Base-by-base conservation (phyloP, 2,797 vertebrate genomes). In the Myripristis jacobus region DNA sequence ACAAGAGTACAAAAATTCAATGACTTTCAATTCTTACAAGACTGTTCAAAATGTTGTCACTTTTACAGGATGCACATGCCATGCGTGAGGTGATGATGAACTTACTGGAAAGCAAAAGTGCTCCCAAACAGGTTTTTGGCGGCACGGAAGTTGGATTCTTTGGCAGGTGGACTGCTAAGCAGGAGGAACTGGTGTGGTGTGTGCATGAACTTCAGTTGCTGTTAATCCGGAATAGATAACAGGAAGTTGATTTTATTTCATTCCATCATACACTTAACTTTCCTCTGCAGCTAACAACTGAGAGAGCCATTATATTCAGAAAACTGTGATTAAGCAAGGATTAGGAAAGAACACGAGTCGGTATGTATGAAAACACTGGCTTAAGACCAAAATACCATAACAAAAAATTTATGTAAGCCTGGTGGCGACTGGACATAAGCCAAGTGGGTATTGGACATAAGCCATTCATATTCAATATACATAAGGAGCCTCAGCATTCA, bases 191-290 rank as follows among this genome's bases (percentile, higher is more conserved):
- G 96, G 86, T 97, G 96, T 4, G 94, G 95, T 31, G 96, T 96
- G 85, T 96, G 96, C 96, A 97, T 97, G 92, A 97, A 97, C 92
- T 96, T 96, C 46, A 97, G 79, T 93, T 97, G 96, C 96, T 97
- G 91, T 71, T 25, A 22, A 31, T 13, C 16, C 19, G 16, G 34
- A 13, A 15, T 22, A 57, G 18, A 57, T 13, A 4, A 34, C 27
- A 55, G 16, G 44, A 18, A 47, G 44, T n/a, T 19, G n/a, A n/a
- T 47, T 47, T 47, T 19, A 19, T 47, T 19, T 47, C 4, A 9
- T 47, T 7, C 19, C 44, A 47, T 47, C 9, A 6, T 7, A 47
- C 44, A 44, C 18, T n/a, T 19, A n/a, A 47, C 44, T 47, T 6
- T 47, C 34, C 34, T 36, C 34, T 44, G 13, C 13, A 13, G 3